Evolutionary conservation across 2,113 vertebrate species (phyloP).

Genomic region (Neofelis nebulosa): DNA sequence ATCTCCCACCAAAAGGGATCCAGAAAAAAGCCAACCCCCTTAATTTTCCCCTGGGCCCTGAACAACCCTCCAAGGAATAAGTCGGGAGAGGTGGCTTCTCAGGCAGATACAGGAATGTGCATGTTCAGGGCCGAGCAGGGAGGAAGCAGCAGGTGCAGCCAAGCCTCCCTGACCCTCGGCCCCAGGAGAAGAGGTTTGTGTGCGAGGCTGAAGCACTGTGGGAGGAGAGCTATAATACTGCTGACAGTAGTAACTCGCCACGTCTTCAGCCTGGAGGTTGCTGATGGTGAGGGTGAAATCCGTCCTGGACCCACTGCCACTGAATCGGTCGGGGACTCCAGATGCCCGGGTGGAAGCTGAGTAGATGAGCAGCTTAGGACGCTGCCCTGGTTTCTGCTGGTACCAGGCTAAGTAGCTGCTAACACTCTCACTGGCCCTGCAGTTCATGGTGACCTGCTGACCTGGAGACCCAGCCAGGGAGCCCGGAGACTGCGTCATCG

Average conservation of each 20-base stretch:
- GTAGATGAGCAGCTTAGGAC: constrained; percentile 33
- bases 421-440: constrained; percentile 56
- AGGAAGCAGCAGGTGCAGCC: background rate
- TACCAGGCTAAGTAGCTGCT: constrained; percentile 61
- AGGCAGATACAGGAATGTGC: background rate
- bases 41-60: background rate
- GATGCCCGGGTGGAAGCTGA: rapidly evolving
- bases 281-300: background rate
- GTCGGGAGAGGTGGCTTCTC: background rate
- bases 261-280: background rate
- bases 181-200: background rate
- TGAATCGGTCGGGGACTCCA: constrained; percentile 23
- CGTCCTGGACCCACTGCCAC: constrained; percentile 1
- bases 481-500: background rate
- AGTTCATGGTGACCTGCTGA: background rate
- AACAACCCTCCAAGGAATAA: background rate
- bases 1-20: background rate
- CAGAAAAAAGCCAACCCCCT: background rate
- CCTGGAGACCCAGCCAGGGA: background rate
- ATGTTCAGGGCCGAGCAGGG: rapidly evolving
- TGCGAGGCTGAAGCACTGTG: background rate
- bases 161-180: background rate
- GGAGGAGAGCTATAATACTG: rapidly evolving
- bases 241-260: background rate
- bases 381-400: constrained; percentile 75